Conservation (phyloP, 2,888 invertebrate genomes). For the Leptothorax acervorum region DNA sequence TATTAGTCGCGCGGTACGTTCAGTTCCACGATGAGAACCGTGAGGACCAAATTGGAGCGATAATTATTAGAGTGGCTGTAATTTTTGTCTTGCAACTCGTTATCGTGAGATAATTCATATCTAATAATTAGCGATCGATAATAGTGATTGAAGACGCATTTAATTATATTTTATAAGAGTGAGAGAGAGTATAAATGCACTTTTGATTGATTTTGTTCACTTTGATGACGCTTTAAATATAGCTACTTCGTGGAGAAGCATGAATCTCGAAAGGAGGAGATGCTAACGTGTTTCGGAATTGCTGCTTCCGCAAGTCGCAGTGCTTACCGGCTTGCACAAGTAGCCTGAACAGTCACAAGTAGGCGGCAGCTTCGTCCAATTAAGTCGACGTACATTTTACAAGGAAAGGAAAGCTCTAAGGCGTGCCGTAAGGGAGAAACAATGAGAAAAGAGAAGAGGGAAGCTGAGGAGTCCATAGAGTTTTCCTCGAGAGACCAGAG, state of each 20-base stretch:
- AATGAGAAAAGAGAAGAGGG: slow-evolving; percentile 61
- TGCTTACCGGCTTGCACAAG: slow-evolving; percentile 55
- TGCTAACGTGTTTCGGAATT: slow-evolving; percentile 66
- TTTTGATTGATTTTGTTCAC: slow-evolving; percentile 25
- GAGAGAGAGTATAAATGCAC: neutral
- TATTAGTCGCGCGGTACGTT: neutral
- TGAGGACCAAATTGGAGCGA: neutral
- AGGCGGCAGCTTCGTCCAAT: slow-evolving; percentile 74
- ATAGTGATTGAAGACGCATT: neutral
- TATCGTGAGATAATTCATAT: neutral
- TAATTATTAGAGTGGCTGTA: neutral
- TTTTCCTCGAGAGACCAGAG: slow-evolving; percentile 19
- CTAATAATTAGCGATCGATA: neutral
- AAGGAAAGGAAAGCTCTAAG: slow-evolving; percentile 65
- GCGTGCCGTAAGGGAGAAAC: slow-evolving; percentile 64
- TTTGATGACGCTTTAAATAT: slow-evolving; percentile 10
- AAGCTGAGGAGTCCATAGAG: slow-evolving; percentile 41
- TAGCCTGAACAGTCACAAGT: slow-evolving; percentile 67
- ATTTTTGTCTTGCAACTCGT: neutral
- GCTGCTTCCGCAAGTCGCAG: slow-evolving; percentile 60
- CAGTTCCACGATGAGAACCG: neutral
- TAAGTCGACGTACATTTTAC: slow-evolving; percentile 77
- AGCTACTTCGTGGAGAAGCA: neutral
- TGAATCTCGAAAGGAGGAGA: slow-evolving; percentile 5
- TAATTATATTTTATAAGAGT: neutral